phyloP scores from a whole-genome alignment of 2,888 invertebrate genomes.

The Athalia cordata region DNA sequence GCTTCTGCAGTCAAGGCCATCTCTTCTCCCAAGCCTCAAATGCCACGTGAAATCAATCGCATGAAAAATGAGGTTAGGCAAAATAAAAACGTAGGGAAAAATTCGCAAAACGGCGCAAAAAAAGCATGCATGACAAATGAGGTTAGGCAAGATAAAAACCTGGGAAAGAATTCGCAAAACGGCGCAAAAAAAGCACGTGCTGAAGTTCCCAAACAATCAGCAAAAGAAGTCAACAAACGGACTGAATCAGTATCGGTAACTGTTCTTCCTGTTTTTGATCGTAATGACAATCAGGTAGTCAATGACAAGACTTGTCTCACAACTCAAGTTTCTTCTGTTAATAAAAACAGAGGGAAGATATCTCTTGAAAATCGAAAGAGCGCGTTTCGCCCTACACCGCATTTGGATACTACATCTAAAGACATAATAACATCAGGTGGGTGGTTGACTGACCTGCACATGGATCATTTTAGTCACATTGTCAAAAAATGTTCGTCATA shows the following conservation, averaged over 20 bases:
- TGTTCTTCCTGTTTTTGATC: too few relatives aligned
- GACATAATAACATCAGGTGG: not conserved
- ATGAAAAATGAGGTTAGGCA: too few relatives aligned
- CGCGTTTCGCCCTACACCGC: not conserved
- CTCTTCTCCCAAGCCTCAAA: too few relatives aligned
- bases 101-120: too few relatives aligned
- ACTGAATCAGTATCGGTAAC: too few relatives aligned
- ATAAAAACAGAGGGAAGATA: not conserved
- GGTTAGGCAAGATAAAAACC: not conserved
- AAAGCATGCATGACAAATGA: too few relatives aligned
- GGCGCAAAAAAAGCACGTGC: not conserved
- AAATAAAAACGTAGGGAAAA: too few relatives aligned
- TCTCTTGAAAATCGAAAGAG: not conserved
- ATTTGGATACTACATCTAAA: not conserved
- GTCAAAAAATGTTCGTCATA: slow-evolving; percentile 39
- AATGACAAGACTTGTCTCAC: too few relatives aligned
- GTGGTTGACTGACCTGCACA: slow-evolving; percentile 45
- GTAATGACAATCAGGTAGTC: too few relatives aligned
- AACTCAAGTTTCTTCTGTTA: not conserved
- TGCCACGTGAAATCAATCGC: too few relatives aligned
- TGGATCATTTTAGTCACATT: slow-evolving; percentile 41
- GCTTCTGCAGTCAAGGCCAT: not conserved
- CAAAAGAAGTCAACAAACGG: too few relatives aligned
- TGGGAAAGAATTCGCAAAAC: not conserved
- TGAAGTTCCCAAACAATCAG: too few relatives aligned